Conservation (phyloP, 2,888 invertebrate genomes). For the Balanococcus diminutus region DNA sequence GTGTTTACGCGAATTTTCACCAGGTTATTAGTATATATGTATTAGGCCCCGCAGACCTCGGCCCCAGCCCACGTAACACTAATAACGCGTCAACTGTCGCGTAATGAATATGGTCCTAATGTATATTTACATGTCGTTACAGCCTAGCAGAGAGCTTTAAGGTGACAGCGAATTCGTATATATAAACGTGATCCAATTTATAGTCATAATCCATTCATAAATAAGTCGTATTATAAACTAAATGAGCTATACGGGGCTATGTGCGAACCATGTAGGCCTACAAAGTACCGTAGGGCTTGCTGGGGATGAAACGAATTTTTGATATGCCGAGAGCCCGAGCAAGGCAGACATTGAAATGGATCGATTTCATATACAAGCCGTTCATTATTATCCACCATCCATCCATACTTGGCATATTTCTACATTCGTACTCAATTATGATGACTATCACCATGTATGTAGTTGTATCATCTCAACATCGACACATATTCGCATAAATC, state of each 20-base stretch:
- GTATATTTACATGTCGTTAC: constrained; percentile 24
- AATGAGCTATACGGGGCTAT: not conserved
- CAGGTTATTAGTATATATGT: not conserved
- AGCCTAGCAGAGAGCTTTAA: constrained; percentile 11
- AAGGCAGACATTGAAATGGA: not conserved
- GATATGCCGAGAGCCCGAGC: not conserved
- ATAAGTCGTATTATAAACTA: constrained; percentile 28
- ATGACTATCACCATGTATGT: no score
- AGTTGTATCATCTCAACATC: not conserved
- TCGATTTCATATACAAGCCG: not conserved
- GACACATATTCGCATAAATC: not conserved
- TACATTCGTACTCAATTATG: no score
- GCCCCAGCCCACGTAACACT: not conserved
- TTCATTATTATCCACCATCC: not conserved
- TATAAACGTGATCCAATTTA: constrained; percentile 4
- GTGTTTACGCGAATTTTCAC: not conserved
- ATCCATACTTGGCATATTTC: no score
- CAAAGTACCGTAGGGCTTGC: not conserved
- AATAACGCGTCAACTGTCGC: constrained; percentile 26
- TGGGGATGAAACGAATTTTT: not conserved
- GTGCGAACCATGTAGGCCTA: no score
- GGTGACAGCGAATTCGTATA: constrained; percentile 23
- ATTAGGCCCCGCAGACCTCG: not conserved
- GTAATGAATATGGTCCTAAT: constrained; percentile 10
- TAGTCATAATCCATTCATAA: not conserved